Evolutionary conservation across 2,113 vertebrate genomes (phyloP).

Genomic region (Malaclemys terrapin): DNA sequence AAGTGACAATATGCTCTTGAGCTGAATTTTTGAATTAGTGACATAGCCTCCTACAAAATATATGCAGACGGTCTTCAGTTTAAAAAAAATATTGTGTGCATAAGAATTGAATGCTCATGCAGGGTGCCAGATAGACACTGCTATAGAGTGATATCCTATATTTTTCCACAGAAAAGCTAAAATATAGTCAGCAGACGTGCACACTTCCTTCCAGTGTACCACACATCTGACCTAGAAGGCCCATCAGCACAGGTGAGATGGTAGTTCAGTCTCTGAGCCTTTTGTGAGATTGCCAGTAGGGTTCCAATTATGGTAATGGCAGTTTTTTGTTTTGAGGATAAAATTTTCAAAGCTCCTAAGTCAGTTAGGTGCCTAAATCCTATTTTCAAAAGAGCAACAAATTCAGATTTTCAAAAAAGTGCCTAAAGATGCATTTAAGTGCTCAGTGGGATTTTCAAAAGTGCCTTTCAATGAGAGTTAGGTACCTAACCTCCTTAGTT

Average conservation of each 20-base stretch:
- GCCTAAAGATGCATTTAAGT: background rate
- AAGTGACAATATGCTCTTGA: background rate
- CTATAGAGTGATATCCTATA: background rate
- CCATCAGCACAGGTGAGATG: background rate
- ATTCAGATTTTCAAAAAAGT: background rate
- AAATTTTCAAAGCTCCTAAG: background rate
- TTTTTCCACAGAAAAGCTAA: background rate
- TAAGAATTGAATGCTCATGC: background rate
- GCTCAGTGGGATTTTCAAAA: background rate
- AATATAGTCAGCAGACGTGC: background rate
- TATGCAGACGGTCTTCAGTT: background rate
- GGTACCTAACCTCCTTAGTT: background rate
- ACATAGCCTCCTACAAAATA: conserved; percentile 6
- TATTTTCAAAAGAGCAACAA: background rate
- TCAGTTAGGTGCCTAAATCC: fast-evolving
- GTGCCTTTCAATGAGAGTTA: background rate
- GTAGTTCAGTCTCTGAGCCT: background rate
- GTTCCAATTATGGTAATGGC: background rate
- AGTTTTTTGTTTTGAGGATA: background rate
- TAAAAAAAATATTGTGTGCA: too few relatives aligned
- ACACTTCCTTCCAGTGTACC: background rate
- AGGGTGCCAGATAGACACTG: background rate
- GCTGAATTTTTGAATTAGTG: conserved; percentile 23
- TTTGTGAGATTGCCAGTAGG: background rate
- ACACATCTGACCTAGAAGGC: background rate